These are phyloP conservation scores for Atethmia centrago DNA, from an alignment of 2,888 invertebrate species.

Conservation along the genomic window DNA sequence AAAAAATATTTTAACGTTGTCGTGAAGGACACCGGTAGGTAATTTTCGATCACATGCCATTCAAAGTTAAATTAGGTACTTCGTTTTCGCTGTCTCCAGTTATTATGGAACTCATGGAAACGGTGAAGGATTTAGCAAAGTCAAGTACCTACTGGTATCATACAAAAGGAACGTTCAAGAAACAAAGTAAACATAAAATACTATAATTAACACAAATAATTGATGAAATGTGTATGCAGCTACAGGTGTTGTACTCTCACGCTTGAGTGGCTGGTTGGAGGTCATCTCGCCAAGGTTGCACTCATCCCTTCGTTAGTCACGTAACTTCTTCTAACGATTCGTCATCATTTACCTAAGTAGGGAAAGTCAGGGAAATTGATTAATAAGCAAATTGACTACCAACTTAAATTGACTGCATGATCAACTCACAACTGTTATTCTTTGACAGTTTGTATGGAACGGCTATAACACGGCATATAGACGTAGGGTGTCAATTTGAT, in stretches of 20 bases:
- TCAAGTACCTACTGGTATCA: not conserved
- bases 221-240: conserved; percentile 82
- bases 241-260: conserved; percentile 77
- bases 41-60: conserved; percentile 1
- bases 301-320: conserved; percentile 54
- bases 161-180: not conserved
- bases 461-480: not conserved
- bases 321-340: conserved; percentile 44
- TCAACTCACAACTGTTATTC: not conserved
- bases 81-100: no score
- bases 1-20: not conserved
- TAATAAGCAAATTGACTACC: not conserved
- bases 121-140: conserved; percentile 1
- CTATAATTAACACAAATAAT: conserved; percentile 16
- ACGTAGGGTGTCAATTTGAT: not conserved
- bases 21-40: conserved; percentile 5
- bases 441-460: not conserved
- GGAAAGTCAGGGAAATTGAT: not conserved
- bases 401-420: not conserved
- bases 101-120: not conserved
- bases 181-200: conserved; percentile 20
- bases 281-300: conserved; percentile 75
- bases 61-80: not conserved
- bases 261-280: conserved; percentile 78
- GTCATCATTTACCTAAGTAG: conserved; percentile 34